phyloP scores from a whole-genome alignment of 2,888 invertebrate species.

The Disparrhopalites patrizii region DNA sequence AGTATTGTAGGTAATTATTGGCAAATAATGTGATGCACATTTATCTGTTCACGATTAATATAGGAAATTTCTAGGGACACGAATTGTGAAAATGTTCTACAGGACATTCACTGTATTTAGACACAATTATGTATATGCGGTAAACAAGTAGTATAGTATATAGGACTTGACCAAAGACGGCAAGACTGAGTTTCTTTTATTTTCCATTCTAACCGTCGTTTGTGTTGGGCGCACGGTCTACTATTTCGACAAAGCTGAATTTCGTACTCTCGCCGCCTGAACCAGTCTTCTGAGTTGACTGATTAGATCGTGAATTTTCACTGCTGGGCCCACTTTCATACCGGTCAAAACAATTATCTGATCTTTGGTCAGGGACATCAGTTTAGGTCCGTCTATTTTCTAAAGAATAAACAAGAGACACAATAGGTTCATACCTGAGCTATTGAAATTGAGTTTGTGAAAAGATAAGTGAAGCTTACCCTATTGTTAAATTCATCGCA shows the following conservation, averaged over 20 bases:
- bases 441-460: not conserved
- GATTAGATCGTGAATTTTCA: slow-evolving; percentile 89
- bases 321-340: slow-evolving; percentile 90
- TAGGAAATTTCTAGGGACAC: no score
- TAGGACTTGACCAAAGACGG: no score
- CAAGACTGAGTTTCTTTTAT: no score
- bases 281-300: slow-evolving; percentile 84
- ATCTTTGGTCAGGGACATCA: slow-evolving; percentile 79
- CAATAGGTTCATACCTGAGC: not conserved
- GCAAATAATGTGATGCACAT: no score
- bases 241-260: slow-evolving; percentile 36
- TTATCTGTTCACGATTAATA: no score
- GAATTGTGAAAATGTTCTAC: no score
- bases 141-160: no score
- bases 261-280: slow-evolving; percentile 55
- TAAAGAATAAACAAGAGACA: slow-evolving; percentile 54
- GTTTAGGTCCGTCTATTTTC: slow-evolving; percentile 74
- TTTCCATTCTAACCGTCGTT: no score
- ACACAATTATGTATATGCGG: no score
- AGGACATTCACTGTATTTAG: no score
- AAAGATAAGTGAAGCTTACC: slow-evolving; percentile 50
- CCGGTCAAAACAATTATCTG: slow-evolving; percentile 83
- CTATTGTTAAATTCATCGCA: slow-evolving; percentile 60
- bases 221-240: no score
- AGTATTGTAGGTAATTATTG: no score